These are phyloP conservation scores for Platalea minor DNA, from an alignment of 2,797 vertebrate genomes.

Conservation along the genomic window DNA sequence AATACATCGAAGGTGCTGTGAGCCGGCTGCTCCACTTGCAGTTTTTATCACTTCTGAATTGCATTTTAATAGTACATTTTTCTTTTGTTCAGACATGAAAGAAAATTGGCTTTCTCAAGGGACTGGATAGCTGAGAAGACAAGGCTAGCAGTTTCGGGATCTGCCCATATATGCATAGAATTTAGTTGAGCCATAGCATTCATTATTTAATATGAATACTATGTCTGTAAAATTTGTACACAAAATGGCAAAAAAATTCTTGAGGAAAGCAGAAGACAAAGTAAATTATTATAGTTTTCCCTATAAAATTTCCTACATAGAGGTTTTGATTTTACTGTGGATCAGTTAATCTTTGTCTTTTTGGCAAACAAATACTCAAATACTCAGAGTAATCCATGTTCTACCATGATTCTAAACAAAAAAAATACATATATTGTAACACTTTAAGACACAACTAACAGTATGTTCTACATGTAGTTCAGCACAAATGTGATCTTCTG, in stretches of 20 bases:
- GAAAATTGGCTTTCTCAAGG: conserved; percentile 82
- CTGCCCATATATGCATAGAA: conserved; percentile 46
- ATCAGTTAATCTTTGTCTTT: not conserved
- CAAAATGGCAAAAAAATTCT: not conserved
- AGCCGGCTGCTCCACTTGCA: conserved; percentile 80
- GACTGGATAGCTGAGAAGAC: conserved; percentile 74
- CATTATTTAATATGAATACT: not conserved
- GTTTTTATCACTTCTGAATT: conserved; percentile 85
- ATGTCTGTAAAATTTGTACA: not conserved
- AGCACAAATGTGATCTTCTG: not conserved
- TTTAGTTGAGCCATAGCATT: conserved; percentile 39
- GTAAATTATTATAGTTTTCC: not conserved
- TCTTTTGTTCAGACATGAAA: conserved; percentile 83
- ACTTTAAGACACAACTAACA: not conserved
- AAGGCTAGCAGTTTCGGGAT: conserved; percentile 66
- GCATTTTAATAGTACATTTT: conserved; percentile 87
- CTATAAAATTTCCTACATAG: not conserved
- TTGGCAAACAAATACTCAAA: not conserved
- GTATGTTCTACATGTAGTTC: not conserved
- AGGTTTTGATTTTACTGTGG: not conserved
- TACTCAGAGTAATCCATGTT: not conserved
- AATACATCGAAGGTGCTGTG: conserved; percentile 78
- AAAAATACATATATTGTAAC: not conserved
- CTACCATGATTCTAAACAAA: not conserved
- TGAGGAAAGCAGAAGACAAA: not conserved